Conservation (phyloP, 2,888 invertebrate species). For the Ophioninae sp. region DNA sequence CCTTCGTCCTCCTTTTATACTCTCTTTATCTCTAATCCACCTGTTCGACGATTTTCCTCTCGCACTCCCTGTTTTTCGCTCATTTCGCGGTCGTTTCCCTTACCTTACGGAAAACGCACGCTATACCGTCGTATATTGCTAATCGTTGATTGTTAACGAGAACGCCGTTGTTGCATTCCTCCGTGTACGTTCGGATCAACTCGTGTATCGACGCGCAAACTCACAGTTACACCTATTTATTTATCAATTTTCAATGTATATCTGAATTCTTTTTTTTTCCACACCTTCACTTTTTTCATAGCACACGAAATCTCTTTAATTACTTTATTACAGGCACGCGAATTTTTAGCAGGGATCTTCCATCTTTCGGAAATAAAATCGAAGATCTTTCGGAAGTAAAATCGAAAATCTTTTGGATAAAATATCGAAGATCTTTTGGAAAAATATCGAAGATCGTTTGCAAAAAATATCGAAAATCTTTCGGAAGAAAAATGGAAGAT, state of each 20-base stretch:
- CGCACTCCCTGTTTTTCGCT: conserved; percentile 19
- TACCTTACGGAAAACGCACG: conserved; percentile 20
- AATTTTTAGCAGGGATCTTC: too few relatives aligned
- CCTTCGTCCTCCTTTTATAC: not conserved
- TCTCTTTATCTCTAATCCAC: not conserved
- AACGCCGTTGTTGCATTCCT: conserved; percentile 7
- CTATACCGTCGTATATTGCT: conserved; percentile 31
- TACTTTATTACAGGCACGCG: too few relatives aligned
- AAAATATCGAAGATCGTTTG: too few relatives aligned
- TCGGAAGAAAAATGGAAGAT: too few relatives aligned
- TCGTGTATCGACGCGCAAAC: not conserved
- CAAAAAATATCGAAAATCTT: too few relatives aligned
- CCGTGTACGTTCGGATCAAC: not conserved
- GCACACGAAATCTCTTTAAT: too few relatives aligned
- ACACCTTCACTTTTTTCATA: too few relatives aligned
- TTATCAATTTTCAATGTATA: not conserved
- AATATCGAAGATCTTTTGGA: too few relatives aligned
- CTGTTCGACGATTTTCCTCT: not conserved
- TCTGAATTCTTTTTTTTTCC: not conserved
- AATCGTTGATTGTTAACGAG: conserved; percentile 51
- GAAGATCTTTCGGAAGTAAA: too few relatives aligned
- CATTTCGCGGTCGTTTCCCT: conserved; percentile 34
- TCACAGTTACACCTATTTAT: not conserved
- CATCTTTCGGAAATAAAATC: too few relatives aligned
- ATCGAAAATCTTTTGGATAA: too few relatives aligned